Evolutionary conservation across 2,797 vertebrate species (phyloP).

Genomic region (Anabacerthia variegaticeps): DNA sequence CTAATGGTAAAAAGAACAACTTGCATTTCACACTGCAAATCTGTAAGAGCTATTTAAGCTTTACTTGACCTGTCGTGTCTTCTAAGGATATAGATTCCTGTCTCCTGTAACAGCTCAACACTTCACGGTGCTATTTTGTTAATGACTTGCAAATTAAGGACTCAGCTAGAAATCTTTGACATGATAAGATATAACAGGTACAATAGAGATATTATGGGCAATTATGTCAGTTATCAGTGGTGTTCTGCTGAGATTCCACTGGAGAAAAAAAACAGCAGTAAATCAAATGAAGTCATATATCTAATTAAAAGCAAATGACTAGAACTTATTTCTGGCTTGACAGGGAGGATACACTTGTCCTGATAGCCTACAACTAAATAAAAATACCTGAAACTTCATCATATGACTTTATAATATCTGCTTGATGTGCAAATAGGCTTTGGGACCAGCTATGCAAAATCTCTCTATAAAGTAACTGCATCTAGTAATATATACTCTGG

Average conservation of each 20-base stretch:
- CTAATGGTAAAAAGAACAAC: not conserved
- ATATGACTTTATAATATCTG: not conserved
- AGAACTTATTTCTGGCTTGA: not conserved
- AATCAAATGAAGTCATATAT: not conserved
- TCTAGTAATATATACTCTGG: not conserved
- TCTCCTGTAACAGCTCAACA: not conserved
- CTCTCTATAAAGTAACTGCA: not conserved
- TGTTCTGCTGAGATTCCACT: not conserved
- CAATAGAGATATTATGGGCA: not conserved
- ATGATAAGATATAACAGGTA: not conserved
- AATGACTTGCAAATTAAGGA: slow-evolving; percentile 3
- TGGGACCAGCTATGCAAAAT: not conserved
- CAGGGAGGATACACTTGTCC: not conserved
- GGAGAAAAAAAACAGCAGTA: not conserved
- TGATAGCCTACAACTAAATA: not conserved
- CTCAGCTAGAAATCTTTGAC: not conserved
- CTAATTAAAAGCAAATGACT: not conserved
- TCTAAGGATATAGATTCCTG: not conserved
- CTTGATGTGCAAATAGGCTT: not conserved
- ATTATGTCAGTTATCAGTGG: not conserved
- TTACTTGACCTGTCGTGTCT: not conserved
- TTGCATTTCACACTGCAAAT: not conserved
- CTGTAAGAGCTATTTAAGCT: not conserved
- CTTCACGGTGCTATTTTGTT: not conserved
- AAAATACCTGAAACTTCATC: not conserved